A percentile compares a stretch with the other conserved stretches of the same genome.
Evolutionary conservation across 2,113 vertebrate species (phyloP).

Genomic region (Ploceus nigricollis): DNA sequence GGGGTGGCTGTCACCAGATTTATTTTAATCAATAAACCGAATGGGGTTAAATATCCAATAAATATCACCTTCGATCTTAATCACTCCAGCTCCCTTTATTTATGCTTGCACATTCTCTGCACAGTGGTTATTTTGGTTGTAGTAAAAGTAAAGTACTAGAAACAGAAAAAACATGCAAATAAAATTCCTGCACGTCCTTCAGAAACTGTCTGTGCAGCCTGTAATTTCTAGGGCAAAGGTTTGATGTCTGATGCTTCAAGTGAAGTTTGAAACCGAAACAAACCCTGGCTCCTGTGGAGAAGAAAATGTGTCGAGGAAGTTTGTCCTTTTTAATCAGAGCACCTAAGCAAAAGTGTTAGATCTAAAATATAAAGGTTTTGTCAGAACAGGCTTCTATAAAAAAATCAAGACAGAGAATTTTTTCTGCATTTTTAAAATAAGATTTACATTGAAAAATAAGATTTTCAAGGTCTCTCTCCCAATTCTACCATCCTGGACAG

Average conservation of each 20-base stretch:
- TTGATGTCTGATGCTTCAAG: constrained; percentile 24
- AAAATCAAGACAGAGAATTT: neutral
- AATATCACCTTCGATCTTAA: neutral
- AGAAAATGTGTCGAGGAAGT: constrained; percentile 42
- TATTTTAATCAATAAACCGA: neutral
- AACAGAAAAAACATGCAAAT: constrained; percentile 37
- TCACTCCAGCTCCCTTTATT: neutral
- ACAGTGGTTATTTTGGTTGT: neutral
- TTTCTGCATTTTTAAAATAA: neutral
- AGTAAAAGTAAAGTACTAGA: neutral
- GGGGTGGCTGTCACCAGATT: neutral
- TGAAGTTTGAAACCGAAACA: constrained; percentile 34
- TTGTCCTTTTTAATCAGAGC: constrained; percentile 48
- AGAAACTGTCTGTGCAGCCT: constrained; percentile 6
- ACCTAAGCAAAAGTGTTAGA: constrained; percentile 8
- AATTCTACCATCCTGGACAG: neutral
- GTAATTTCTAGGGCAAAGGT: constrained; percentile 45
- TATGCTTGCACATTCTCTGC: neutral
- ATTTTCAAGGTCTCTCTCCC: neutral
- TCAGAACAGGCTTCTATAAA: constrained; percentile 4
- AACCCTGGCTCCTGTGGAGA: constrained; percentile 23
- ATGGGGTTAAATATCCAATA: neutral
- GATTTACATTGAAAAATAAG: neutral
- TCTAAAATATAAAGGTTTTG: constrained; percentile 16
- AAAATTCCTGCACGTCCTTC: constrained; percentile 2